Evolutionary conservation across 2,888 invertebrate species (phyloP), one percentile per base, ranked within the genome.

Genomic region (Amblyjoppa fuscipennis): DNA sequence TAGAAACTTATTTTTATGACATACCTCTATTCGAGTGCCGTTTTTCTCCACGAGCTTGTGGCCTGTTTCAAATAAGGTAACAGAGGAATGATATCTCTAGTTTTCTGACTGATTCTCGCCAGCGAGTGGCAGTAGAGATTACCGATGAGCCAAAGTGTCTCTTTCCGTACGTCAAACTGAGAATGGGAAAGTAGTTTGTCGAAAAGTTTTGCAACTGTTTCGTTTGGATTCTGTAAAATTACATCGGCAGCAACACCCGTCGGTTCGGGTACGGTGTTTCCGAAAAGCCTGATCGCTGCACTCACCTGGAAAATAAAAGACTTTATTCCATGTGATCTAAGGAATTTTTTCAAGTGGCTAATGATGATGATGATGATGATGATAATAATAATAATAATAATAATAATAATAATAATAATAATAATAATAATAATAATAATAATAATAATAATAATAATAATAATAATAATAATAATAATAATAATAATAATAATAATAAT

Each of bases 61-160:
- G 89, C 89, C 70, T 87, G 85, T 51, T 89, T 81, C 38, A 92
- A 64, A 11, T 85, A 87, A 11, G 89, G 51, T 34, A 91, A 81
- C 53, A 61, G 74, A 5, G 85, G 81, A 69, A 92, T 13, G 0
- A 90, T 69, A 31, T 83, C 49, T 74, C 45, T 82, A 11, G 89
- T 70, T 71, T 61, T 69, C 49, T 84, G 64, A 75, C 84, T 83
- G 56, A 92, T 81, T 45, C 76, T 74, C 1, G 75, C 3, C 3
- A 85, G 82, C 51, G 80, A 34, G 83, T 93, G 93, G 81, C 92
- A 93, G 80, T 89, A 92, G 34, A 94, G 89, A 89, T 94, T 94
- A 13, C 93, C 93, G 81, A 94, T 85, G n/a, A 94, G 87, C 94
- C 94, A 94, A 1, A 94, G 66, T 28, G 93, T 91, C 87, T 94